A percentile compares a stretch with the other conserved stretches of the same genome.
These are phyloP conservation scores for Dendrocincla tyrannina DNA, from an alignment of 2,797 vertebrate genomes.

Conservation along the genomic window DNA sequence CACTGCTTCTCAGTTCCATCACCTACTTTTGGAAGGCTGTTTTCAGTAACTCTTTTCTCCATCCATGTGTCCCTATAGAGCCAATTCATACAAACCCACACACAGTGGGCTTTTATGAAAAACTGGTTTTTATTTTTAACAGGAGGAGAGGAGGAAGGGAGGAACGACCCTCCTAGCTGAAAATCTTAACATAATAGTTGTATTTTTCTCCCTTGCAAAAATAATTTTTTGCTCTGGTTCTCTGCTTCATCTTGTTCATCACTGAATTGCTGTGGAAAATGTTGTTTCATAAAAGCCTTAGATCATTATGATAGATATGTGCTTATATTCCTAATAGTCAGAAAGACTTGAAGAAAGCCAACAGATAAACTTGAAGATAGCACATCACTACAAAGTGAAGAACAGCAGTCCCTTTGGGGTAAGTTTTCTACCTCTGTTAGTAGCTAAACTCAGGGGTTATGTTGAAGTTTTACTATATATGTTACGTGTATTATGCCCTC, in stretches of 20 bases:
- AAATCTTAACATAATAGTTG: background rate
- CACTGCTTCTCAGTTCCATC: fast-evolving
- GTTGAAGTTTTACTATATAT: background rate
- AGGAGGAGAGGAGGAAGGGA: background rate
- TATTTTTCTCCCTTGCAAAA: background rate
- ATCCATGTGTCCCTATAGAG: background rate
- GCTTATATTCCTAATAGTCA: background rate
- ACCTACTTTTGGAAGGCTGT: fast-evolving
- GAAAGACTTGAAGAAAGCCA: background rate
- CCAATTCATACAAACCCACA: background rate
- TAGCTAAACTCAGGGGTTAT: background rate
- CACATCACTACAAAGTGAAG: background rate
- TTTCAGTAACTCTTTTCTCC: background rate
- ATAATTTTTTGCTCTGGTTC: background rate
- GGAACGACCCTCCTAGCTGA: background rate
- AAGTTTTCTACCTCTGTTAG: background rate
- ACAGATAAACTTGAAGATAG: background rate
- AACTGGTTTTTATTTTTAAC: background rate
- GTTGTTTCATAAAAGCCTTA: background rate
- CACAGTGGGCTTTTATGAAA: background rate
- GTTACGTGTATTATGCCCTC: background rate
- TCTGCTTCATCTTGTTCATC: background rate
- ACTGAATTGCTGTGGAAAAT: background rate
- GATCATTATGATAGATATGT: background rate
- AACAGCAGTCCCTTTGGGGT: background rate